These are phyloP conservation scores for Amphimallon solstitiale DNA, from an alignment of 2,888 invertebrate species.

Conservation along the genomic window DNA sequence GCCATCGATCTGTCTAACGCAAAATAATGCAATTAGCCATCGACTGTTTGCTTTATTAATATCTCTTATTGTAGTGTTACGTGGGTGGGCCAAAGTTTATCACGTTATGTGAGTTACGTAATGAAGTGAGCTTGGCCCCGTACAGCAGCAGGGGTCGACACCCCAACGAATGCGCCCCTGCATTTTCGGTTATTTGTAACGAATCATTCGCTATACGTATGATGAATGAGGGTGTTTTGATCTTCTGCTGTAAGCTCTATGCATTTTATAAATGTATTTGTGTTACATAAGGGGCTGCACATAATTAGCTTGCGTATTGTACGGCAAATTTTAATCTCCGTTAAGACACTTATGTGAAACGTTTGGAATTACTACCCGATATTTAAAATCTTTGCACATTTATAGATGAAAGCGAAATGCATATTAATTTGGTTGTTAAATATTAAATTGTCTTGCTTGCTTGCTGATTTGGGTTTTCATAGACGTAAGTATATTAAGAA, in stretches of 20 bases:
- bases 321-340: slow-evolving; percentile 16
- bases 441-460: too few species aligned
- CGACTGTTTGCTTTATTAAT: slow-evolving; percentile 33
- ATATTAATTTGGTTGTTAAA: too few species aligned
- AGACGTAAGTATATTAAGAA: too few species aligned
- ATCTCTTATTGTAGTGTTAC: slow-evolving; percentile 35
- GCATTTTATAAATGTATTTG: slow-evolving; percentile 49
- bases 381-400: neutral
- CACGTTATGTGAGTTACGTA: slow-evolving; percentile 60
- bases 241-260: slow-evolving; percentile 47
- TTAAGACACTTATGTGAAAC: neutral
- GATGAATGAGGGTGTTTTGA: slow-evolving; percentile 58
- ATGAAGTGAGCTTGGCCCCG: slow-evolving; percentile 59
- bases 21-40: slow-evolving; percentile 15
- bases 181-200: slow-evolving; percentile 62
- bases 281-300: slow-evolving; percentile 39
- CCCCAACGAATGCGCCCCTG: slow-evolving; percentile 51
- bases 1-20: neutral
- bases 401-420: too few species aligned
- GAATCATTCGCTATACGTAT: slow-evolving; percentile 61
- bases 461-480: too few species aligned
- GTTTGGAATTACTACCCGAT: neutral
- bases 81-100: slow-evolving; percentile 57
- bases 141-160: slow-evolving; percentile 52
- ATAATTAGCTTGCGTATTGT: slow-evolving; percentile 37